A percentile compares a stretch with the other conserved stretches of the same genome.
phyloP scores from a whole-genome alignment of 2,113 vertebrate species.

The Tichodroma muraria region DNA sequence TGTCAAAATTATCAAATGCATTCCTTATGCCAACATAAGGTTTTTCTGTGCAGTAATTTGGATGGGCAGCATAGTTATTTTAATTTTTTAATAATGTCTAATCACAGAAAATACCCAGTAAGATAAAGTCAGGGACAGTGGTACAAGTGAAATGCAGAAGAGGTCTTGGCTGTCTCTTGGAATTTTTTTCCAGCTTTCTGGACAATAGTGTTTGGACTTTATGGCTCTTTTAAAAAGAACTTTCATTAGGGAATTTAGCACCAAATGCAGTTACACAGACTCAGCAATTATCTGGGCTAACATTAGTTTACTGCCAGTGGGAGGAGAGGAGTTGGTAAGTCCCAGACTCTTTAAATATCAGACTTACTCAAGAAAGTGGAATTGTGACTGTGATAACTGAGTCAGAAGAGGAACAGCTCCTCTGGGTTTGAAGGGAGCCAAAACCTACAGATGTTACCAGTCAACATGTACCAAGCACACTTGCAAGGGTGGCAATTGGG shows the following conservation, averaged over 20 bases:
- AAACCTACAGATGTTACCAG: neutral
- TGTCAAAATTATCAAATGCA: neutral
- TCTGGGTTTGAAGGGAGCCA: neutral
- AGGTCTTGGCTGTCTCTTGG: neutral
- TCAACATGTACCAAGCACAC: neutral
- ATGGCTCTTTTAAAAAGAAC: neutral
- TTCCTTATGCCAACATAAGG: neutral
- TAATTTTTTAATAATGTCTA: neutral
- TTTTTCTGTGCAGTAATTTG: slow-evolving; percentile 15
- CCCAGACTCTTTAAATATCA: neutral
- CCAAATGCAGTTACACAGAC: neutral
- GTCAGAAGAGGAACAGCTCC: neutral
- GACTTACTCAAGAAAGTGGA: neutral
- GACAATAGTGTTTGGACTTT: neutral
- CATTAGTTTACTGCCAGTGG: neutral
- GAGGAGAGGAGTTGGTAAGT: neutral
- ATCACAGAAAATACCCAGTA: neutral
- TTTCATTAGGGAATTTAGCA: neutral
- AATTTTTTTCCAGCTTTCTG: neutral
- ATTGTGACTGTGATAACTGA: neutral
- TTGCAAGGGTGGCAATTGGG: neutral
- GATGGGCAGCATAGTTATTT: slow-evolving; percentile 19
- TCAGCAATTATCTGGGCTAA: neutral
- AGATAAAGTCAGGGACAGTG: neutral
- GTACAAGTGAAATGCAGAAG: neutral